Conservation (phyloP, 2,888 invertebrate genomes). For the Nycteola revayana region DNA sequence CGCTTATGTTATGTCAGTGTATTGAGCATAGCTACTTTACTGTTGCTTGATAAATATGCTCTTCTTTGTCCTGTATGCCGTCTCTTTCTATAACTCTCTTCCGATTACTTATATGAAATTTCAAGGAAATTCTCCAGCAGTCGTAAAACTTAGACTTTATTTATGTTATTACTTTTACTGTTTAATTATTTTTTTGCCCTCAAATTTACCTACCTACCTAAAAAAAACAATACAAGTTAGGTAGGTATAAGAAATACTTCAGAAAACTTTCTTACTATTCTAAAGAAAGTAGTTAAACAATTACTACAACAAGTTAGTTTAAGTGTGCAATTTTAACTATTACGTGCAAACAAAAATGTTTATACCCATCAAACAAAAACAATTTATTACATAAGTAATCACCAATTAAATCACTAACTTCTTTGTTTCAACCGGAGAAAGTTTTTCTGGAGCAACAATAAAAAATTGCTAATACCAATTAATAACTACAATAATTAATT, state of each 20-base stretch:
- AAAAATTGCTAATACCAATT: constrained; percentile 9
- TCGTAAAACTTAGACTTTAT: no score
- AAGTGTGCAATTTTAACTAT: constrained; percentile 22
- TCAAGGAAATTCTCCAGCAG: no score
- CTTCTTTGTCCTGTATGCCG: not conserved
- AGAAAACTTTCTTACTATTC: constrained; percentile 15
- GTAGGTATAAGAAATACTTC: no score
- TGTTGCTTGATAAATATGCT: constrained; percentile 10
- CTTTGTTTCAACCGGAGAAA: constrained; percentile 30
- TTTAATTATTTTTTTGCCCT: no score
- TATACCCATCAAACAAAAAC: constrained; percentile 12
- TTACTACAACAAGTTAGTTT: constrained; percentile 18
- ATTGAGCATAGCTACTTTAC: constrained; percentile 11
- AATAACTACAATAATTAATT: constrained; percentile 16
- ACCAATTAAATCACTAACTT: constrained; percentile 18
- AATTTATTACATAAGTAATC: constrained; percentile 26
- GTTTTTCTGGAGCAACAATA: constrained; percentile 5
- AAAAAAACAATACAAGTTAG: no score
- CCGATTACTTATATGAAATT: no score
- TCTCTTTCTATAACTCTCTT: constrained; percentile 20
- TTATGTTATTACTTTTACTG: no score
- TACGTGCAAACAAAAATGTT: constrained; percentile 25
- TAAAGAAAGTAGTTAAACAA: constrained; percentile 28
- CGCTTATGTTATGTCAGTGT: constrained; percentile 18
- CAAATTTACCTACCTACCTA: no score